Conservation (phyloP, 2,797 vertebrate species). For the Melopsittacus undulatus region DNA sequence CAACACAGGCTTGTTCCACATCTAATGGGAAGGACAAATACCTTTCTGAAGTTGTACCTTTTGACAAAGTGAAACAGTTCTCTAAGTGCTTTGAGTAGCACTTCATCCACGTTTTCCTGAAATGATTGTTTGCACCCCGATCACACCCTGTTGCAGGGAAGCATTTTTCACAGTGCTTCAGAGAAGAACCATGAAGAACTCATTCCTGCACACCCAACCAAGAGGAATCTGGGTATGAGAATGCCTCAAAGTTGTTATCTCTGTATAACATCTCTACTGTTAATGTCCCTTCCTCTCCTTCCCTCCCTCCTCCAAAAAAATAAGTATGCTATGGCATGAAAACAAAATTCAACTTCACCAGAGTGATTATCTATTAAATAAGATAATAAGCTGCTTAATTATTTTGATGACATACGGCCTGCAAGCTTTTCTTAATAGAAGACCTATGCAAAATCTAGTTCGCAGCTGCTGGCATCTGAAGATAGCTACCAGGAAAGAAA, state of each 20-base stretch:
- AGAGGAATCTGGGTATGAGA: background rate
- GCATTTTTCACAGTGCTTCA: constrained; percentile 16
- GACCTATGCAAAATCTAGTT: background rate
- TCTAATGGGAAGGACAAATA: background rate
- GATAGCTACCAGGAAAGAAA: background rate
- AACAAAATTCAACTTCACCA: background rate
- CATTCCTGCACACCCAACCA: background rate
- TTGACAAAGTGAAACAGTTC: background rate
- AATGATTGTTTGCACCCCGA: background rate
- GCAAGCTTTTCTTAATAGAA: background rate
- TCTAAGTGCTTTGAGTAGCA: background rate
- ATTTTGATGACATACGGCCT: background rate
- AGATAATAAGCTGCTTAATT: background rate
- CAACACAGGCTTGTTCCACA: background rate
- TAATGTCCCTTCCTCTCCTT: background rate
- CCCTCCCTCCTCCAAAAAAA: background rate
- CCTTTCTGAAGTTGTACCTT: background rate
- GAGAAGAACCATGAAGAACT: background rate
- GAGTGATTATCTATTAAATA: background rate
- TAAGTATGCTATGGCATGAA: background rate
- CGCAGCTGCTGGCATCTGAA: background rate
- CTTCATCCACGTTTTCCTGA: background rate
- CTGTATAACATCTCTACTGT: background rate
- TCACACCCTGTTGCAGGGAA: background rate
- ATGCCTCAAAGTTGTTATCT: background rate